Percentiles rank a stretch among this genome's conserved stretches.
These are phyloP conservation scores for Cyanistes caeruleus DNA, from an alignment of 2,113 vertebrate genomes.

Conservation along the genomic window DNA sequence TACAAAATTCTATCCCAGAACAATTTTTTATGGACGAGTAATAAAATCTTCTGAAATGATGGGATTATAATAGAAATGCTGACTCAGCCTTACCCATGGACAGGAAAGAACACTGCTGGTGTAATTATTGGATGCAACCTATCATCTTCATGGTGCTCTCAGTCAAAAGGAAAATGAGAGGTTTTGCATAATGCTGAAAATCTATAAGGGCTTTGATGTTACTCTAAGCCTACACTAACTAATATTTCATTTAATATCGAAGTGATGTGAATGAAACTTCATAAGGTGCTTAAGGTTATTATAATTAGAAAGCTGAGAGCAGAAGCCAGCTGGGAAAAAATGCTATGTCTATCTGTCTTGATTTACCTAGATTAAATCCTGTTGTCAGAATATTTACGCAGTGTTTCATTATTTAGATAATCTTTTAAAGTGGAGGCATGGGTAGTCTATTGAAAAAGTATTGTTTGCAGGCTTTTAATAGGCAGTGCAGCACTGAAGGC, in stretches of 20 bases:
- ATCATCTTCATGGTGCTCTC: background rate
- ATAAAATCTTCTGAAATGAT: constrained; percentile 59
- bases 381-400: background rate
- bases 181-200: constrained; percentile 44
- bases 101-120: background rate
- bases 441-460: background rate
- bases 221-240: background rate
- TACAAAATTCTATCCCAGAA: constrained; percentile 25
- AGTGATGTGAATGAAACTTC: background rate
- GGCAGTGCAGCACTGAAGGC: background rate
- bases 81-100: constrained; percentile 35
- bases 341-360: background rate
- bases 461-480: background rate
- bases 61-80: constrained; percentile 45
- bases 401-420: background rate
- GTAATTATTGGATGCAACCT: constrained; percentile 6
- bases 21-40: constrained; percentile 37
- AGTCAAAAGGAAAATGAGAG: constrained; percentile 57
- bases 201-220: background rate
- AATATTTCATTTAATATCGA: background rate
- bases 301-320: background rate
- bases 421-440: background rate
- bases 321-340: background rate
- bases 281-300: background rate
- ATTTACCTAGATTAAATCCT: background rate